Evolutionary conservation across 2,888 invertebrate species (phyloP), one percentile per base, ranked within the genome.

Genomic region (Tenthredo livida): DNA sequence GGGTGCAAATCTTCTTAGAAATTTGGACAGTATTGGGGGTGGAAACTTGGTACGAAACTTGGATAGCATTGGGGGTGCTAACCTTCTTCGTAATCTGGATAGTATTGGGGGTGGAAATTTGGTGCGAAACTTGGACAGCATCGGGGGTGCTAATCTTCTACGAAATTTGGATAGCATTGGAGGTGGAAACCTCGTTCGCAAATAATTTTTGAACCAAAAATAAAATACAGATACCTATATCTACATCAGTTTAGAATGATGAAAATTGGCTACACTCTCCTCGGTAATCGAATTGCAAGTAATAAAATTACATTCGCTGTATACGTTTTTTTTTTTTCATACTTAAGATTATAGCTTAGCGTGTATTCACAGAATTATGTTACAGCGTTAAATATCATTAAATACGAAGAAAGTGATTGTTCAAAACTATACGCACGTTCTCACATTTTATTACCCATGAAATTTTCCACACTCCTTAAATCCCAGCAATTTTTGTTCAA

Each of bases 71-170:
- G 84, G 83, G 10, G 84, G 86, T 7, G 84, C 84, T 0, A 87
- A 86, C 78, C 15, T 86, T 2, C 9, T 86, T 78, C 17, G 87
- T n/a, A 86, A 85, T 50, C 43, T 33, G 15, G 88, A 87, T 61
- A 90, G 91, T 15, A 88, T 93, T 25, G 93, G 95, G 3, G 95
- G 95, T 0, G 94, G 94, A 25, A 94, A 95, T 93, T 95, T 29
- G 93, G 94, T 9, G 92, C 33, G 94, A 78, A 75, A 77, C 3
- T 21, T 86, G 29, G 86, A 86, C 61, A 54, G 75, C 9, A 40
- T 85, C 15, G 84, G 83, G 10, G 84, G 86, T 7, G 84, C 84
- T 0, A 87, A 86, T 83, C 15, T 86, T 2, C 5, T 86, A 73
- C 17, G 87, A 15, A 86, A 85, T 50, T 50, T 88, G 29, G 89